Conservation (phyloP, 2,888 invertebrate species). For the Phania funesta region DNA sequence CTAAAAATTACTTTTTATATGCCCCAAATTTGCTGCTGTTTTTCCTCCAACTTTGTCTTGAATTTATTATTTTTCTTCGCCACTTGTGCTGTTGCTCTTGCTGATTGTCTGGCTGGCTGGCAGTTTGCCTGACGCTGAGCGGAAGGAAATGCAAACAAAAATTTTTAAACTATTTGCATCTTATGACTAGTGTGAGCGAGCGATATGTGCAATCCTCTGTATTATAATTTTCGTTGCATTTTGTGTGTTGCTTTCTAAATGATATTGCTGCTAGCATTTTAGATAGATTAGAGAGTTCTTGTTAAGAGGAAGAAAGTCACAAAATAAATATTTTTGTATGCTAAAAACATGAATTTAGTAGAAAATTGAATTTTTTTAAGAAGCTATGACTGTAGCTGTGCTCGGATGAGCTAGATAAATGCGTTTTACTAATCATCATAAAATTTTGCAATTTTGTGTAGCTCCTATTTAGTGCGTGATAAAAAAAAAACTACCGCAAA, state of each 20-base stretch:
- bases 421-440: too few relatives aligned
- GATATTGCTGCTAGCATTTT: neutral
- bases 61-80: neutral
- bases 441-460: too few relatives aligned
- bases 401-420: too few relatives aligned
- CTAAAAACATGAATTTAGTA: too few relatives aligned
- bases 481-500: too few relatives aligned
- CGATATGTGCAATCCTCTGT: constrained; percentile 10
- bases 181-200: constrained; percentile 55
- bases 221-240: neutral
- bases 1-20: constrained; percentile 6
- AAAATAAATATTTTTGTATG: too few relatives aligned
- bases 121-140: neutral
- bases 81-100: neutral
- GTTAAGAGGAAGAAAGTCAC: too few relatives aligned
- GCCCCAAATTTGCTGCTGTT: constrained; percentile 48
- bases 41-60: constrained; percentile 24
- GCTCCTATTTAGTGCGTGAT: too few relatives aligned
- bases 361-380: too few relatives aligned
- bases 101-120: neutral
- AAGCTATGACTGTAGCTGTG: too few relatives aligned
- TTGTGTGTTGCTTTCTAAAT: constrained; percentile 20
- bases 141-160: constrained; percentile 57
- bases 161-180: constrained; percentile 55
- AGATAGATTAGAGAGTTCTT: neutral